phyloP scores from a whole-genome alignment of 2,797 vertebrate genomes.

The Leptoclinus maculatus region DNA sequence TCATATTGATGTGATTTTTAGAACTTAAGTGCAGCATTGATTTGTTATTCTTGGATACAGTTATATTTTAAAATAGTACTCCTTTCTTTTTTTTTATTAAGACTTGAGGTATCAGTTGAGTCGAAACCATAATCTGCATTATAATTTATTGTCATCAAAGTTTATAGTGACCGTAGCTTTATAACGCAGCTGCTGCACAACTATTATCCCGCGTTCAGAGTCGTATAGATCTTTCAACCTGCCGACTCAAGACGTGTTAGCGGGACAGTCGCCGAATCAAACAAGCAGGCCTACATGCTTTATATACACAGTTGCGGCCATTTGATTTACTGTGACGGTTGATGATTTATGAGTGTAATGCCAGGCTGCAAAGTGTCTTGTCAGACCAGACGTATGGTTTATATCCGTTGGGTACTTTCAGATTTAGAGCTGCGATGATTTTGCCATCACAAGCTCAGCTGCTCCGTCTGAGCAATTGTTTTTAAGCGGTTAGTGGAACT shows the following conservation, averaged over 20 bases:
- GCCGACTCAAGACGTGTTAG: neutral
- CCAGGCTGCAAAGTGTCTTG: slow-evolving; percentile 28
- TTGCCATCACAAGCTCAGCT: slow-evolving; percentile 19
- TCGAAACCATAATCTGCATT: neutral
- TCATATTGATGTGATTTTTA: neutral
- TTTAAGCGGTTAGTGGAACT: slow-evolving; percentile 13
- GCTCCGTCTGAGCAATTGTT: slow-evolving; percentile 15
- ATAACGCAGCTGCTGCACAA: neutral
- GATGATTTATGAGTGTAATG: slow-evolving; percentile 16
- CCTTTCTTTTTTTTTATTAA: neutral
- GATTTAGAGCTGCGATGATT: slow-evolving; percentile 19
- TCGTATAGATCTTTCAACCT: neutral
- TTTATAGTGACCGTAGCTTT: neutral
- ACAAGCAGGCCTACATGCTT: neutral
- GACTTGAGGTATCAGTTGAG: neutral
- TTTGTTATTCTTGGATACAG: neutral
- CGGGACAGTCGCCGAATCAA: slow-evolving; percentile 10
- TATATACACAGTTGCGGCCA: neutral
- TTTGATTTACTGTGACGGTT: slow-evolving; percentile 2
- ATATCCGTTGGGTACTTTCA: slow-evolving; percentile 16
- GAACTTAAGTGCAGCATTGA: neutral
- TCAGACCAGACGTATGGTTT: slow-evolving; percentile 35
- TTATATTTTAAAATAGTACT: neutral
- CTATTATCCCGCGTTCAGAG: neutral
- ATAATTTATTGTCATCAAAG: neutral